These are phyloP conservation scores for Archips crataeganus DNA, from an alignment of 2,888 invertebrate genomes.

Conservation along the genomic window DNA sequence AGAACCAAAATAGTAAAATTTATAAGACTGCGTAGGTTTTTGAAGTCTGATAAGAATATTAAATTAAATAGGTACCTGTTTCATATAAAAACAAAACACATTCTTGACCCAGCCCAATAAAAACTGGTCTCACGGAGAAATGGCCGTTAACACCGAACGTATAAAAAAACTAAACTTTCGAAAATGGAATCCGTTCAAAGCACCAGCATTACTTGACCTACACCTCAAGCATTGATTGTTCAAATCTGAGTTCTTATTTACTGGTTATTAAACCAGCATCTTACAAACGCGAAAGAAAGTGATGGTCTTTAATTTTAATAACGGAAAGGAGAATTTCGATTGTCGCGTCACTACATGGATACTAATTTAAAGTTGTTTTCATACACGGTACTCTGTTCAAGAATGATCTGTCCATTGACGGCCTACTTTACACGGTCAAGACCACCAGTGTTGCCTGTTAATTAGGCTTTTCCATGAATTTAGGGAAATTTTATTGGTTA, in stretches of 20 bases:
- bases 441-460: conserved; percentile 65
- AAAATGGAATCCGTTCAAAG: conserved; percentile 52
- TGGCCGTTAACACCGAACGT: conserved; percentile 14
- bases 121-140: conserved; percentile 38
- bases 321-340: conserved; percentile 51
- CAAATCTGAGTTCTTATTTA: conserved; percentile 47
- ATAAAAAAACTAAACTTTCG: conserved; percentile 50
- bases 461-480: conserved; percentile 44
- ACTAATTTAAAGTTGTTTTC: conserved; percentile 45
- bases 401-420: conserved; percentile 60
- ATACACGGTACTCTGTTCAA: conserved; percentile 56
- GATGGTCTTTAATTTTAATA: conserved; percentile 27
- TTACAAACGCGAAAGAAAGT: conserved; percentile 26
- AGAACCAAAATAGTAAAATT: too few relatives aligned
- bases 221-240: background rate
- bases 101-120: conserved; percentile 26
- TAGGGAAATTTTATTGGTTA: conserved; percentile 36
- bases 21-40: too few relatives aligned
- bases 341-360: conserved; percentile 20
- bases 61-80: too few relatives aligned
- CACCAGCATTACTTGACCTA: conserved; percentile 47
- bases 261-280: conserved; percentile 40
- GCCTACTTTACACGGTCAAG: conserved; percentile 83
- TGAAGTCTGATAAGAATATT: too few relatives aligned
- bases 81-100: background rate